Evolutionary conservation across 1,140 invertebrate genomes (phyloP).

Genomic region (Drosophila nebulosa): DNA sequence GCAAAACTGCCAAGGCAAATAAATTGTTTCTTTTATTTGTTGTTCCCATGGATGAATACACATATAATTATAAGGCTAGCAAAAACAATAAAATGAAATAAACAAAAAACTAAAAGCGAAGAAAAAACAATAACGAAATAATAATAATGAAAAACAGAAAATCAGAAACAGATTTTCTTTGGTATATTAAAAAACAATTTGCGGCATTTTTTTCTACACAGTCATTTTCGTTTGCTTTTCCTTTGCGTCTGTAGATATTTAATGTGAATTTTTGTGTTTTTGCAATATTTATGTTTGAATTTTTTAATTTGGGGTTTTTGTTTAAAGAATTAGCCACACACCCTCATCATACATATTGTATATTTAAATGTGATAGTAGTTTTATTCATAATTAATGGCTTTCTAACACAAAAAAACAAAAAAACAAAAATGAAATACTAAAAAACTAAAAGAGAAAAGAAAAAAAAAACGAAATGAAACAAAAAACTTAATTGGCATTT

Average conservation of each 20-base stretch:
- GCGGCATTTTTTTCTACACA: slow-evolving; percentile 30
- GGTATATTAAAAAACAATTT: slow-evolving; percentile 37
- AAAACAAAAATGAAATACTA: slow-evolving; percentile 6
- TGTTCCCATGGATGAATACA: background rate
- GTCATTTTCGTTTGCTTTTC: slow-evolving; percentile 17
- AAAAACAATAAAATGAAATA: background rate
- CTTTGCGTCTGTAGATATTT: slow-evolving; percentile 62
- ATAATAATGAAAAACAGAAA: slow-evolving; percentile 11
- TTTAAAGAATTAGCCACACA: slow-evolving; percentile 23
- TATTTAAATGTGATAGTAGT: slow-evolving; percentile 78
- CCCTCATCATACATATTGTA: slow-evolving; percentile 13
- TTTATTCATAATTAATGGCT: slow-evolving; percentile 65
- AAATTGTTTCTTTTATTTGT: background rate
- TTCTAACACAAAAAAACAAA: slow-evolving; percentile 27
- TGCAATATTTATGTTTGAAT: background rate
- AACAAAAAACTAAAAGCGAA: background rate
- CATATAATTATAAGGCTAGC: background rate
- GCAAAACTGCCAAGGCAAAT: background rate
- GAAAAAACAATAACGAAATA: slow-evolving; percentile 1
- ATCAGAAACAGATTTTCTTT: slow-evolving; percentile 9
- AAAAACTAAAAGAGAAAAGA: slow-evolving; percentile 4
- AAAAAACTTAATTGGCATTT: slow-evolving; percentile 15
- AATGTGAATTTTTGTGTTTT: slow-evolving; percentile 28
- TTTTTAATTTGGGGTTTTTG: background rate
- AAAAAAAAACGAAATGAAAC: background rate